phyloP scores from a whole-genome alignment of 2,888 invertebrate species.

The Andrena chrysosceles region DNA sequence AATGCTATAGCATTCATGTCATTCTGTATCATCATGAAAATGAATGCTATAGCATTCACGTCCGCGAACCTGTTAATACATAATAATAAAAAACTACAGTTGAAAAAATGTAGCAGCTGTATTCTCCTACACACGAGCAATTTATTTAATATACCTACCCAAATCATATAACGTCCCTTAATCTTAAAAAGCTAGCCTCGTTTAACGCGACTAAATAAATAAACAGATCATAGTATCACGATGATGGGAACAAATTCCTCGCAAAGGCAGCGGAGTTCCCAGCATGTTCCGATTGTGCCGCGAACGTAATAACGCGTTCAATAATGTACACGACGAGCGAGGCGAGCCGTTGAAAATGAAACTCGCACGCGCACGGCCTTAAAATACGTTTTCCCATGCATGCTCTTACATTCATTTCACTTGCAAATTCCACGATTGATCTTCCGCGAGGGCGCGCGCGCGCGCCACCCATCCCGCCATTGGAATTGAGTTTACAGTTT shows the following conservation, averaged over 20 bases:
- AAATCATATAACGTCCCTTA: too few species aligned
- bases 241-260: not conserved
- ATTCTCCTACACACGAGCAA: too few species aligned
- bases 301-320: slow-evolving; percentile 18
- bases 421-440: slow-evolving; percentile 58
- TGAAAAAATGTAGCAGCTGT: too few species aligned
- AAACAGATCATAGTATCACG: too few species aligned
- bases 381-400: slow-evolving; percentile 46
- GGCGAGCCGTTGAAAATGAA: slow-evolving; percentile 41
- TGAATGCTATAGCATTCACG: too few species aligned
- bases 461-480: not conserved
- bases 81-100: too few species aligned
- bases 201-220: too few species aligned
- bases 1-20: too few species aligned
- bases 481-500: slow-evolving; percentile 52
- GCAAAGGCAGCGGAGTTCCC: not conserved
- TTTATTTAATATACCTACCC: too few species aligned
- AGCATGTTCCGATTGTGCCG: slow-evolving; percentile 5
- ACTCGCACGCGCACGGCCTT: slow-evolving; percentile 19
- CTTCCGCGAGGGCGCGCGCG: slow-evolving; percentile 14
- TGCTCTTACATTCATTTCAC: slow-evolving; percentile 55
- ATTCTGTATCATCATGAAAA: too few species aligned
- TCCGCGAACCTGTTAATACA: too few species aligned
- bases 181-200: too few species aligned
- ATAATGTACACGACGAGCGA: slow-evolving; percentile 6